These are phyloP conservation scores for Percopsis omiscomaycus DNA, from an alignment of 2,797 vertebrate species.

Conservation along the genomic window DNA sequence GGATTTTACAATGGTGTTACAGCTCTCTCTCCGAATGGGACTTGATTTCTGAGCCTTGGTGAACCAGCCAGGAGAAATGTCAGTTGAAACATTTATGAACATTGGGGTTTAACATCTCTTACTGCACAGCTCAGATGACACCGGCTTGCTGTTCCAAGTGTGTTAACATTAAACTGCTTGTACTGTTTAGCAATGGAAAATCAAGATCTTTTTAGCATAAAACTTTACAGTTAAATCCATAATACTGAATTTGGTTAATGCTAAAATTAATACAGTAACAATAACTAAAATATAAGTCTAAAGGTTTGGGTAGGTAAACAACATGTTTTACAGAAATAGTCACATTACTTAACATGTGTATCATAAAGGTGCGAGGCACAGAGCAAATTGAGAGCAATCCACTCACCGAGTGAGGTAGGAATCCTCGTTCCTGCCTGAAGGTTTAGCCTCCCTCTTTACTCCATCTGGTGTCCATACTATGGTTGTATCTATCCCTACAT, in stretches of 20 bases:
- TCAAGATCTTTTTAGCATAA: not conserved
- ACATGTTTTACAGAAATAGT: not conserved
- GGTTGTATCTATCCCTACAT: slow-evolving; percentile 40
- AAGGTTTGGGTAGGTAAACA: not conserved
- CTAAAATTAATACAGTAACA: too few relatives aligned
- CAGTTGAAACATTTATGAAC: slow-evolving; percentile 42
- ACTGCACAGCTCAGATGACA: slow-evolving; percentile 33
- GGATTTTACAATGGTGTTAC: not conserved
- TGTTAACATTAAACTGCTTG: slow-evolving; percentile 34
- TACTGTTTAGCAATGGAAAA: slow-evolving; percentile 29
- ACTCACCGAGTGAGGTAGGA: slow-evolving; percentile 78
- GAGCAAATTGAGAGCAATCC: not conserved
- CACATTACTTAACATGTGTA: not conserved
- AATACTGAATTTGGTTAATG: too few relatives aligned
- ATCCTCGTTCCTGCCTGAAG: slow-evolving; percentile 42
- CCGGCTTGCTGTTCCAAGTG: slow-evolving; percentile 29
- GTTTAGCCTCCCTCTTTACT: slow-evolving; percentile 40
- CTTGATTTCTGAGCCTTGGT: slow-evolving; percentile 11
- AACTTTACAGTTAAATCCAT: too few relatives aligned
- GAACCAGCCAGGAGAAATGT: slow-evolving; percentile 11
- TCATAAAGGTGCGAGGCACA: too few relatives aligned
- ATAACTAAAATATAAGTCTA: too few relatives aligned
- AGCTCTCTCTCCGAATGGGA: not conserved
- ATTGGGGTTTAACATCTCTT: slow-evolving; percentile 33
- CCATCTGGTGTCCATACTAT: slow-evolving; percentile 49